Evolutionary conservation across 1,140 invertebrate genomes (phyloP), one percentile per base, ranked within the genome.

Genomic region (Habropoda laboriosa): DNA sequence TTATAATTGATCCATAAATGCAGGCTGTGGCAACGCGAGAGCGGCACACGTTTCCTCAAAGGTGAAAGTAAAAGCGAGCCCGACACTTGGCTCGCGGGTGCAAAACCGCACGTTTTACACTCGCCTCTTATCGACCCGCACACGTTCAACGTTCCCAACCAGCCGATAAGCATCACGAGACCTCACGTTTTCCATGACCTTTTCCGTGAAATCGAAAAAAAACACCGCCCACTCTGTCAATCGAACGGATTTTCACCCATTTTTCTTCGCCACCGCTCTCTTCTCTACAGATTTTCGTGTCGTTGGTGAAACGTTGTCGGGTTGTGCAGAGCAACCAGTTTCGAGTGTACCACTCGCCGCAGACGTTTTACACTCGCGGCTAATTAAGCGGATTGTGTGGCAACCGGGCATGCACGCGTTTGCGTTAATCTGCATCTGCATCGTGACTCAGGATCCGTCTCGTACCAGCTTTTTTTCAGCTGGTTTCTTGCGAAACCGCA

Each of bases 51-150:
- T 91, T 92, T 92, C 88, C 89, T 88, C 88, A 89, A 90, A 81
- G 88, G 90, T 91, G 90, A 92, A 92, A 92, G 91, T 91, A 91
- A 91, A 89, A 90, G 88, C 88, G 84, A n/a, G 76, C 70, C 38
- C 68, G n/a, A 73, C 72, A 51, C 58, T 74, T 64, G 6, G 38
- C 60, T 38, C 72, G 27, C 45, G n/a, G n/a, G 32, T 45, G 57
- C 6, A 74, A 66, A 74, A 64, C 72, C 47, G 35, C 32, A 27
- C 72, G 45, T 64, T 53, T 21, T 27, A 66, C n/a, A n/a, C 24
- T 66, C 18, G 47, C 1, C n/a, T 27, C 27, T 75, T 64, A 74
- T 74, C 72, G 58, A 53, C 35, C 47, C 24, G 72, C 60, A 16
- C 58, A 16, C 58, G 18, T 51, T 51, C 32, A 30, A 57, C 68